Conservation (phyloP, 2,888 invertebrate species). For the Blera fallax region DNA sequence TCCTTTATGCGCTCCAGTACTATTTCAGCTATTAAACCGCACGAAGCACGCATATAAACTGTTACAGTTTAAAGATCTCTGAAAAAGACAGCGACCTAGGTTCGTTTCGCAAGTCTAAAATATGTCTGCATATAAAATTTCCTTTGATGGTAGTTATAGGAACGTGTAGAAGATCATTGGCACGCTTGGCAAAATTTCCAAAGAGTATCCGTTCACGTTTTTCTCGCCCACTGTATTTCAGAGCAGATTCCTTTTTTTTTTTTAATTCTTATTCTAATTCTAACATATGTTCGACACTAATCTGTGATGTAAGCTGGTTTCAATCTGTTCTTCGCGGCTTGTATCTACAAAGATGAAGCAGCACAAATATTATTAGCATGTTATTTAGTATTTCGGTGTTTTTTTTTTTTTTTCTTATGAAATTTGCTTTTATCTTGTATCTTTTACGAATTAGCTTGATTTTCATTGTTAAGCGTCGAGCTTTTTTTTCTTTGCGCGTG, state of each 20-base stretch:
- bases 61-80: too few species aligned
- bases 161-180: neutral
- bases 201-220: neutral
- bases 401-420: neutral
- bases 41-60: too few species aligned
- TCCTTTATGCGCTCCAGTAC: too few species aligned
- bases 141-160: neutral
- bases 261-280: neutral
- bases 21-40: too few species aligned
- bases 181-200: neutral
- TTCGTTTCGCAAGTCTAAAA: too few species aligned
- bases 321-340: neutral
- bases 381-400: neutral
- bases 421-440: constrained; percentile 8
- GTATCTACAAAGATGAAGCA: neutral
- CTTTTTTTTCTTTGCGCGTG: constrained; percentile 15
- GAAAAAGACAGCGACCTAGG: too few species aligned
- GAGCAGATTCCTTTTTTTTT: too few species aligned
- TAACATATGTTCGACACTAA: constrained; percentile 2
- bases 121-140: neutral
- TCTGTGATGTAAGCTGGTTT: neutral
- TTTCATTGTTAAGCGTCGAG: neutral
- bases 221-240: neutral
- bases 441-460: neutral
- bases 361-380: neutral